phyloP scores from a whole-genome alignment of 2,797 vertebrate genomes.

The Mormyrus hasselquistii region DNA sequence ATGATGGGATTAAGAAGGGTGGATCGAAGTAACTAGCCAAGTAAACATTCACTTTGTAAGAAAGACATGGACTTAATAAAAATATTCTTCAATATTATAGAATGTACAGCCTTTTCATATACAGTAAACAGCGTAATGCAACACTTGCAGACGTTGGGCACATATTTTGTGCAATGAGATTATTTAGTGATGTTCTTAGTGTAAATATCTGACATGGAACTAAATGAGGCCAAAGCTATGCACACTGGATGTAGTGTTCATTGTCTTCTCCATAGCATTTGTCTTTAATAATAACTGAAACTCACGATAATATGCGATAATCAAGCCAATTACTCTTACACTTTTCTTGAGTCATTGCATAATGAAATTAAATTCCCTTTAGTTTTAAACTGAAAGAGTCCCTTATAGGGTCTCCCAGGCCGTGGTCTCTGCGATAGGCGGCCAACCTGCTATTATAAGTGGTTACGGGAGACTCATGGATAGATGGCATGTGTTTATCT shows the following conservation, averaged over 20 bases:
- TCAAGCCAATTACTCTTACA: neutral
- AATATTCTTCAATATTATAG: constrained; percentile 1
- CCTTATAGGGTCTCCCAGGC: neutral
- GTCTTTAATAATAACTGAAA: neutral
- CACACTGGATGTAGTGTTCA: neutral
- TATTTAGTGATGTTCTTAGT: neutral
- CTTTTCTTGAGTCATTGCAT: neutral
- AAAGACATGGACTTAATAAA: constrained; percentile 3
- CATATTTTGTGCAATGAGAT: neutral
- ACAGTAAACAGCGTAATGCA: neutral
- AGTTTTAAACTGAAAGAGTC: neutral
- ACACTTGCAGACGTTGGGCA: neutral
- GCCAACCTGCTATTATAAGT: neutral
- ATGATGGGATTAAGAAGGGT: neutral
- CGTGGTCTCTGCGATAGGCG: neutral
- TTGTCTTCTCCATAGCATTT: neutral
- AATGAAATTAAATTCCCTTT: neutral
- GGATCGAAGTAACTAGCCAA: neutral
- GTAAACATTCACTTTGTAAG: constrained; percentile 10
- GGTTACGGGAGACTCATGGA: neutral
- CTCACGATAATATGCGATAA: neutral
- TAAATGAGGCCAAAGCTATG: neutral
- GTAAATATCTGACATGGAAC: neutral
- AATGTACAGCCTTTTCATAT: neutral
- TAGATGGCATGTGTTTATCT: neutral